These are phyloP conservation scores for Nemoura dubitans DNA, from an alignment of 2,888 invertebrate genomes.

Conservation along the genomic window DNA sequence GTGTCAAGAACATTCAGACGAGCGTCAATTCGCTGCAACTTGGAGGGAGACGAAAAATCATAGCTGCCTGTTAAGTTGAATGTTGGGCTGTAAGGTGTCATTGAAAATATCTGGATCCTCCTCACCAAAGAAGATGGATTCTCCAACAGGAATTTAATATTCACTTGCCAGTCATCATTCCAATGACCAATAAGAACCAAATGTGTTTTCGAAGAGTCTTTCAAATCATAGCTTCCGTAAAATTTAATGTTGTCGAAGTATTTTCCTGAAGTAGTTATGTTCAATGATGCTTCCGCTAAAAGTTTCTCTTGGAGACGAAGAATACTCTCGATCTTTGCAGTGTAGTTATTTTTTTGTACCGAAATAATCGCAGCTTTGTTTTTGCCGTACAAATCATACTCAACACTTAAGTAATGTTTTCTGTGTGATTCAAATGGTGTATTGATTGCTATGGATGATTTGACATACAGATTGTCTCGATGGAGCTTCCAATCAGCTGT, in stretches of 20 bases:
- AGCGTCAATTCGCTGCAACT: constrained; percentile 12
- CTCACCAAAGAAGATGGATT: not conserved
- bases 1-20: not conserved
- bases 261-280: constrained; percentile 9
- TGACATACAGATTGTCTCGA: not conserved
- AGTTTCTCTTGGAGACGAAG: not conserved
- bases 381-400: constrained; percentile 9
- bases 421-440: not conserved
- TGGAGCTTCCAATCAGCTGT: constrained; percentile 28
- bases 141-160: constrained; percentile 20
- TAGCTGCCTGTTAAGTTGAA: constrained; percentile 24
- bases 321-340: constrained; percentile 7
- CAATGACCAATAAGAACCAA: not conserved
- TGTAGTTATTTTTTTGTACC: not conserved
- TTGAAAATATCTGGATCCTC: not conserved
- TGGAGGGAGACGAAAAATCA: constrained; percentile 13
- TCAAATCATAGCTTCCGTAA: constrained; percentile 32
- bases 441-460: constrained; percentile 5
- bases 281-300: constrained; percentile 13
- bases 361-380: constrained; percentile 8
- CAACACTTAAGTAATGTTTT: not conserved
- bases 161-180: constrained; percentile 14
- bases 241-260: constrained; percentile 16
- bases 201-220: not conserved
- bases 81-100: constrained; percentile 18